A percentile compares a stretch with the other conserved stretches of the same genome.
Evolutionary conservation across 2,888 invertebrate species (phyloP).

Genomic region (Phaonia tiefii): DNA sequence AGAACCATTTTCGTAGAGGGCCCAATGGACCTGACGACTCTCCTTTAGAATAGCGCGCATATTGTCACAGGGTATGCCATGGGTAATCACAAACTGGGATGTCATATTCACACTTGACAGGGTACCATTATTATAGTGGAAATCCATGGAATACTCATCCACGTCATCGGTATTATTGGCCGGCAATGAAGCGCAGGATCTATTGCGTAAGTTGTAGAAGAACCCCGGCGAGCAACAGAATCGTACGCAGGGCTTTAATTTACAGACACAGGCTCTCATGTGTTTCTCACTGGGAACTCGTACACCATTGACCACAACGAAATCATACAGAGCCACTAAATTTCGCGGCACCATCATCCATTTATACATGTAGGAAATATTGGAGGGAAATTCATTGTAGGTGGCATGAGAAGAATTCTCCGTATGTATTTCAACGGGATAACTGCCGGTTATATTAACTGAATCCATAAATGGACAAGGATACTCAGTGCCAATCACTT

Average conservation of each 20-base stretch:
- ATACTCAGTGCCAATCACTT: slow-evolving; percentile 51
- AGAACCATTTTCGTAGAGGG: slow-evolving; percentile 71
- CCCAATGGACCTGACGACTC: slow-evolving; percentile 63
- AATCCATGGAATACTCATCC: slow-evolving; percentile 52
- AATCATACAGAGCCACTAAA: slow-evolving; percentile 74
- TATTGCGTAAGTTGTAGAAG: slow-evolving; percentile 69
- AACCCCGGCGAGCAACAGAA: slow-evolving; percentile 76
- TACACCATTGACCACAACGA: slow-evolving; percentile 73
- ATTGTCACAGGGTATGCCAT: slow-evolving; percentile 73
- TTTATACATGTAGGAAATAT: slow-evolving; percentile 73
- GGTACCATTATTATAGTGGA: slow-evolving; percentile 69
- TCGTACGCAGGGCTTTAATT: slow-evolving; percentile 76
- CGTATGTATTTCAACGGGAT: slow-evolving; percentile 54
- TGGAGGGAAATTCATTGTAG: slow-evolving; percentile 54
- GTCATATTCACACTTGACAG: slow-evolving; percentile 56
- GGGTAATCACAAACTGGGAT: slow-evolving; percentile 69
- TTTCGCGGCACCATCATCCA: slow-evolving; percentile 74
- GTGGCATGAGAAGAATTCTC: slow-evolving; percentile 50
- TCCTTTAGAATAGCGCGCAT: slow-evolving; percentile 71
- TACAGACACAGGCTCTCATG: slow-evolving; percentile 78
- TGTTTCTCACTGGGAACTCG: slow-evolving; percentile 72
- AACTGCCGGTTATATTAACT: slow-evolving; percentile 75
- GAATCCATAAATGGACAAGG: slow-evolving; percentile 78
- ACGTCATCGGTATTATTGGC: slow-evolving; percentile 43
- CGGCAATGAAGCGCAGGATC: slow-evolving; percentile 58